Evolutionary conservation across 2,113 vertebrate species (phyloP).

Genomic region (Pica pica): DNA sequence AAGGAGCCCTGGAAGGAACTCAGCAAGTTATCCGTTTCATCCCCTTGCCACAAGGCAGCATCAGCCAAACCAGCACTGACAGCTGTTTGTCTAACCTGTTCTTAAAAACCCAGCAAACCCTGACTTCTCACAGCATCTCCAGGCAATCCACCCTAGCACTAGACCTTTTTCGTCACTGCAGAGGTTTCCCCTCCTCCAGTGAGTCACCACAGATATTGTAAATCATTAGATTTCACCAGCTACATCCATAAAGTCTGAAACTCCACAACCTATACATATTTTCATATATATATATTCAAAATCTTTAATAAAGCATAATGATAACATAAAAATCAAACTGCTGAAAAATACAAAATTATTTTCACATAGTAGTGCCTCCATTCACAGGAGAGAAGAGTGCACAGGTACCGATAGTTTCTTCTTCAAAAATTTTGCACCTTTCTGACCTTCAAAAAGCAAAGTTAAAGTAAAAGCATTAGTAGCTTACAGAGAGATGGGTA

Average conservation of each 20-base stretch:
- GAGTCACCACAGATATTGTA: neutral
- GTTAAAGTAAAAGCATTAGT: neutral
- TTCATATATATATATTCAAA: neutral
- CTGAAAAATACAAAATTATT: neutral
- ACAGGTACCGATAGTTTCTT: neutral
- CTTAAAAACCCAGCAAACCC: neutral
- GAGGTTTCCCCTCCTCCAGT: neutral
- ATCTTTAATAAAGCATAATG: neutral
- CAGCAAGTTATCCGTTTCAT: neutral
- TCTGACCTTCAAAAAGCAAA: neutral
- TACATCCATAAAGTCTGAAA: rapidly evolving
- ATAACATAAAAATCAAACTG: neutral
- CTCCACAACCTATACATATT: neutral
- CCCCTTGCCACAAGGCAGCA: conserved; percentile 5
- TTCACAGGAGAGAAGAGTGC: neutral
- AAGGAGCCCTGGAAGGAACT: conserved; percentile 6
- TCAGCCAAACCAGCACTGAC: conserved; percentile 30
- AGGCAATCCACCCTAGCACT: neutral
- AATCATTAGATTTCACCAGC: neutral
- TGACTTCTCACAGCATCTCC: neutral
- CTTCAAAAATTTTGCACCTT: neutral
- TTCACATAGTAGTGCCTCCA: neutral
- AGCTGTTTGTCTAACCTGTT: conserved; percentile 37
- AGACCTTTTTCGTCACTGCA: neutral
- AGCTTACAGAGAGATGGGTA: neutral